A percentile compares a stretch with the other conserved stretches of the same genome.
phyloP scores from a whole-genome alignment of 2,888 invertebrate species.

The Brachyptera putata region DNA sequence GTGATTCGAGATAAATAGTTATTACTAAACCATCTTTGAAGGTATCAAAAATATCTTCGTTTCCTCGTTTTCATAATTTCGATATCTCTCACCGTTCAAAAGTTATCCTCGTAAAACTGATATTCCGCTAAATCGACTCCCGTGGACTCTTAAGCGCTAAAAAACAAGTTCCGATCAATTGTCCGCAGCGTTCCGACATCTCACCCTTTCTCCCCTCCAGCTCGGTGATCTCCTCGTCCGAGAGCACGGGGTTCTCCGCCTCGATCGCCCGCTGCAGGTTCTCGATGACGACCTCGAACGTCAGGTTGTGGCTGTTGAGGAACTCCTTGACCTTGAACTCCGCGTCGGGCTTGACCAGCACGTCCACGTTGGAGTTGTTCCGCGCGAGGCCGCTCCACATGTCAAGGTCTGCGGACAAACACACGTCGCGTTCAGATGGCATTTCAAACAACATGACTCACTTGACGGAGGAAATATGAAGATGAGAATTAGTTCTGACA shows the following conservation, averaged over 20 bases:
- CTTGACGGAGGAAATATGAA: too few species aligned
- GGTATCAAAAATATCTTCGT: too few species aligned
- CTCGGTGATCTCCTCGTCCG: slow-evolving; percentile 58
- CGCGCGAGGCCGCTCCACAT: slow-evolving; percentile 29
- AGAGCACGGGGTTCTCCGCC: slow-evolving; percentile 69
- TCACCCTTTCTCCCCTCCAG: slow-evolving; percentile 67
- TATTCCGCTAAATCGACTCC: too few species aligned
- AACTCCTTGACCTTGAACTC: slow-evolving; percentile 58
- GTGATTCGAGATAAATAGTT: too few species aligned
- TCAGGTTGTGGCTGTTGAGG: slow-evolving; percentile 59
- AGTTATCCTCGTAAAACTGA: too few species aligned
- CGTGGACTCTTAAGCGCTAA: too few species aligned
- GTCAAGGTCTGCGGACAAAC: slow-evolving; percentile 31
- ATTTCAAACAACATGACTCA: too few species aligned
- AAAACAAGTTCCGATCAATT: not conserved
- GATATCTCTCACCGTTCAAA: too few species aligned
- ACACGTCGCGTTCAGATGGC: too few species aligned
- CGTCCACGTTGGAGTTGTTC: slow-evolving; percentile 47
- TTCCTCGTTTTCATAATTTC: too few species aligned
- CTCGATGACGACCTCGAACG: slow-evolving; percentile 67
- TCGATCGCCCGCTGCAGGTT: slow-evolving; percentile 76
- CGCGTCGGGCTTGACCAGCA: slow-evolving; percentile 65
- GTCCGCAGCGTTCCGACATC: not conserved
- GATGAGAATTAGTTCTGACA: too few species aligned
- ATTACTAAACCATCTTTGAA: too few species aligned